These are phyloP conservation scores for Sebastes iracundus DNA, from an alignment of 2,797 vertebrate genomes.

Conservation along the genomic window DNA sequence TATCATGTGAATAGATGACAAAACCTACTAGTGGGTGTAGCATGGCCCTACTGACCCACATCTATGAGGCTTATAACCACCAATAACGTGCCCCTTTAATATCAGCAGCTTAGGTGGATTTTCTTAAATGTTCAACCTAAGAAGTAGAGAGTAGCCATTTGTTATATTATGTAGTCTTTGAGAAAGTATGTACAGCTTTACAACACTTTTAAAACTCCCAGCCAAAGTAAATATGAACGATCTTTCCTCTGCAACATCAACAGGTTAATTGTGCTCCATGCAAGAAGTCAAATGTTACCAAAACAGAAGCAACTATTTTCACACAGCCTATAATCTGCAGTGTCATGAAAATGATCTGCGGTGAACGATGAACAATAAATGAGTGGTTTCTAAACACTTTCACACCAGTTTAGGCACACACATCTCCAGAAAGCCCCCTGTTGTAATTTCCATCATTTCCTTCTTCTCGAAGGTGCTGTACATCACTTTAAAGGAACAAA, in stretches of 20 bases:
- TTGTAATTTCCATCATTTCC: conserved; percentile 21
- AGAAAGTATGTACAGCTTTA: background rate
- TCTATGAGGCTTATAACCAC: no score
- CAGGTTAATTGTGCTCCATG: background rate
- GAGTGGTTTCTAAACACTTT: background rate
- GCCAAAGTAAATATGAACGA: background rate
- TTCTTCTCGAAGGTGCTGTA: conserved; percentile 48
- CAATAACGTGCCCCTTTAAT: background rate
- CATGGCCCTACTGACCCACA: no score
- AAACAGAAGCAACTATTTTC: background rate
- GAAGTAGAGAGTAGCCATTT: background rate
- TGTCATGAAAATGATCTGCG: background rate
- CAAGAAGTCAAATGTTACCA: background rate
- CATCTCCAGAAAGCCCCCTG: background rate
- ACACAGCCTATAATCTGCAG: background rate
- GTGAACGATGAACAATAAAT: background rate
- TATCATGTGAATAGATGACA: no score
- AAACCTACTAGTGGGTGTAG: no score
- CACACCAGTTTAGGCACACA: background rate
- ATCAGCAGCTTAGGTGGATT: background rate
- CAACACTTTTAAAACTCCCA: background rate
- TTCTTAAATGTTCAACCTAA: background rate
- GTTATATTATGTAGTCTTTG: background rate
- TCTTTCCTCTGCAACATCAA: background rate
- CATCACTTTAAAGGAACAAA: conserved; percentile 55